Percentiles rank a stretch among this genome's conserved stretches.
Evolutionary conservation across 2,888 invertebrate genomes (phyloP).

Genomic region (Chalcosyrphus nemorum): DNA sequence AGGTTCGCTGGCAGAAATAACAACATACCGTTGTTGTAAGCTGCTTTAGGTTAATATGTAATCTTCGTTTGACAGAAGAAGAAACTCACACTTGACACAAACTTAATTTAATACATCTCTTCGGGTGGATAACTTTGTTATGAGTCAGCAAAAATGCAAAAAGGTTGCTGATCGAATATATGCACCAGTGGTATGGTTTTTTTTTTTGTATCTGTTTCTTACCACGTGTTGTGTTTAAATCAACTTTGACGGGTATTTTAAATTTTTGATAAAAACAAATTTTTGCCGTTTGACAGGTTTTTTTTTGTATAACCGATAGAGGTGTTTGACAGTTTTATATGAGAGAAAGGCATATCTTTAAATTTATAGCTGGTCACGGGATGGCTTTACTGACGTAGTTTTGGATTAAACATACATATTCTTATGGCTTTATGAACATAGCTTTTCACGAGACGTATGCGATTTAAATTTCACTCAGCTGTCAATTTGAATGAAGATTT

Average conservation of each 20-base stretch:
- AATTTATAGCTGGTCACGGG: too few species aligned
- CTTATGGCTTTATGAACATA: too few species aligned
- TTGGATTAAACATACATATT: too few species aligned
- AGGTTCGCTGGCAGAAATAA: conserved; percentile 38
- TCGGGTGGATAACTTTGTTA: conserved; percentile 11
- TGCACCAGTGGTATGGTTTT: background rate
- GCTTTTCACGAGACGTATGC: too few species aligned
- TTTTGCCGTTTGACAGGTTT: background rate
- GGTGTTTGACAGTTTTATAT: background rate
- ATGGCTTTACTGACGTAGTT: too few species aligned
- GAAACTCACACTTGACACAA: background rate
- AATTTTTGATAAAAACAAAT: background rate
- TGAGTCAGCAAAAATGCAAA: conserved; percentile 33
- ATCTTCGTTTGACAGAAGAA: conserved; percentile 32
- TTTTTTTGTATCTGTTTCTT: background rate
- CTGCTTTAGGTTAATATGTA: conserved; percentile 42
- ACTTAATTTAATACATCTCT: conserved; percentile 41
- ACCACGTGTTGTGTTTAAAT: conserved; percentile 35
- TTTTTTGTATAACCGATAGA: background rate
- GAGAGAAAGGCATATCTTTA: too few species aligned
- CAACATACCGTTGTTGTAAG: conserved; percentile 46
- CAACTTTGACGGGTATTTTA: background rate
- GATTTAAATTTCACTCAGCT: too few species aligned
- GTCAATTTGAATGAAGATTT: too few species aligned
- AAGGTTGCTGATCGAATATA: conserved; percentile 6